Base-by-base conservation (phyloP, 30 jellyfish, hydroid and myxozoan genomes). In the Turritopsis dohrnii region DNA sequence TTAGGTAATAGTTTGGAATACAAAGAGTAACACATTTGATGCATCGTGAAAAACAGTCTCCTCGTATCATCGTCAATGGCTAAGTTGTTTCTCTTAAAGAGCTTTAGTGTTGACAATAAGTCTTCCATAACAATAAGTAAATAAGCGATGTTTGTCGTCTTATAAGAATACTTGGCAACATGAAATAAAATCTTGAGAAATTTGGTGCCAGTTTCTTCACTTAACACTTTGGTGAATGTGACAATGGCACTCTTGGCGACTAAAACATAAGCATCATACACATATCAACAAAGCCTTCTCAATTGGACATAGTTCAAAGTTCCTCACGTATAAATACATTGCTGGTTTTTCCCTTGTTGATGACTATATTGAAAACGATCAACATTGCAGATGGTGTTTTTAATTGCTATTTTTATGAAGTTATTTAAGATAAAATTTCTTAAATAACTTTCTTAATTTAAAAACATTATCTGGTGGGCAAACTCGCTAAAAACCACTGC, bases 1-100 rank as follows among this genome's bases (percentile, higher is more conserved):
- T 69, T 69, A 9, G 77, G 77, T 69, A 69, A 77, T 0, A 7
- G 16, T 77, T 77, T 77, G 23, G 71, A 1, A 60, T 77, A 77
- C 21, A 77, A 60, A 1, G 85, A 19, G 72, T 22, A 77, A 29
- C 85, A 77, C 85, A 77, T 77, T 77, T 77, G 85, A 77, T 77
- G 85, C n/a, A 66, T 19, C 19, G 85, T 77, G 71, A 24, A 77
- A 29, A 77, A 18, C 21, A 77, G 71, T 66, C 29, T 77, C 29
- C 29, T 77, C 19, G 53, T 30, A 24, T 77, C 85, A 18, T 22
- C 72, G 18, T 77, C 53, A n/a, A 77, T 8, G 30, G 30, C 9
- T 19, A 1, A 5, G 19, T 26, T 20, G 0, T 30, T 13, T 25
- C 24, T 24, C 28, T 18, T 9, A 13, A 77, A 16, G 30, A 28